Evolutionary conservation across 2,797 vertebrate genomes (phyloP), one percentile per base, ranked within the genome.

Genomic region (Falco columbarius): DNA sequence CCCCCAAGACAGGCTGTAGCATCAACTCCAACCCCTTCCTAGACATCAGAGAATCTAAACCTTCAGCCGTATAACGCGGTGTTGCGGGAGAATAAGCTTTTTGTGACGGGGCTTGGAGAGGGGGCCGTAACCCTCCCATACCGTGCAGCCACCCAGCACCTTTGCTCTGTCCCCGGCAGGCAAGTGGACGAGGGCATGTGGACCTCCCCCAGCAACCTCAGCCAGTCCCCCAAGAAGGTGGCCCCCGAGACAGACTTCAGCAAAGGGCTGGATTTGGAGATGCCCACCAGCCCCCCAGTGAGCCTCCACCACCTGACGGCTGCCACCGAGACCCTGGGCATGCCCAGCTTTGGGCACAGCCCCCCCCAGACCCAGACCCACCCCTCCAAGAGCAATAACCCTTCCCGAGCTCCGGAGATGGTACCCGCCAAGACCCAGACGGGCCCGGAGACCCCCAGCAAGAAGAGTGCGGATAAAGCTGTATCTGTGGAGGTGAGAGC

Each of bases 111-210:
- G 49, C 49, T 6, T 11, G 49, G 34, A 17, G 71, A 27, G 47
- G 76, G 17, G 6, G 27, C 72, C 17, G n/a, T 3, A 7, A 49
- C 62, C 16, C 18, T 10, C n/a, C 8, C 21, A 3, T 20, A 42
- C 56, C 1, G 0, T 2, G 7, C 79, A 23, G 18, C 40, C 22
- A 7, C 42, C 58, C 70, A 47, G 11, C 4, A 0, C 56, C 77
- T 30, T 75, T 4, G 0, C 42, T 79, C 32, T 62, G 7, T 36
- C 71, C 58, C 27, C 1, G 17, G 8, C 79, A 95, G 95, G 56
- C 99, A 99, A 98, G 98, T 98, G 80, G 99, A 99, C 1, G 99
- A 99, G 84, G 99, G 99, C 0, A 96, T 98, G 49, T 99, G 99
- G 99, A 99, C 98, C 92, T 98, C 98, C 55, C 98, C 98, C 59